Conservation (phyloP, 2,888 invertebrate species). For the Caenorhabditis afra region DNA sequence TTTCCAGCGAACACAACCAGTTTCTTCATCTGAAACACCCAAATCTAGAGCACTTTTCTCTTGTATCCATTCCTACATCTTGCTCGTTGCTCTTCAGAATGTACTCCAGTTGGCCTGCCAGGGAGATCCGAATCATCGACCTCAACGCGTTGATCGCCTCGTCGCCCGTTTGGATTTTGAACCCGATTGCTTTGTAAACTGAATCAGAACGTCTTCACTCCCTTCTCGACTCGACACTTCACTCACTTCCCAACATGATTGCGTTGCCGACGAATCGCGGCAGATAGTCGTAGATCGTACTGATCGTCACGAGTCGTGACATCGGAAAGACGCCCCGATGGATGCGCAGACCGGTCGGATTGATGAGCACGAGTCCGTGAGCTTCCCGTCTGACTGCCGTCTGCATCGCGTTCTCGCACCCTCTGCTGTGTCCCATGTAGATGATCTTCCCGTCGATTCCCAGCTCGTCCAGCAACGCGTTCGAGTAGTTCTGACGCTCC, state of each 20-base stretch:
- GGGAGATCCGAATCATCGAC: slow-evolving; percentile 47
- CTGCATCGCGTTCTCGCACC: slow-evolving; percentile 66
- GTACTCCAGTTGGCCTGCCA: slow-evolving; percentile 27
- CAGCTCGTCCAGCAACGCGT: slow-evolving; percentile 59
- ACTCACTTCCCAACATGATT: slow-evolving; percentile 50
- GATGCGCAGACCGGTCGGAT: slow-evolving; percentile 65
- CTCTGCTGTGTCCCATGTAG: slow-evolving; percentile 64
- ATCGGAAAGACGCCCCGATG: slow-evolving; percentile 65
- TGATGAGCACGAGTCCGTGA: slow-evolving; percentile 62
- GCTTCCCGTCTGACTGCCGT: slow-evolving; percentile 43
- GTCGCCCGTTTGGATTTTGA: slow-evolving; percentile 49
- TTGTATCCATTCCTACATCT: too few species aligned
- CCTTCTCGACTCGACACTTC: background rate
- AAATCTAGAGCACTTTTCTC: too few species aligned
- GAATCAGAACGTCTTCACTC: slow-evolving; percentile 16
- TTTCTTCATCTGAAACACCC: slow-evolving; percentile 46
- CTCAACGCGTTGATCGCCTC: slow-evolving; percentile 58
- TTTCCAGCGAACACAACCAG: slow-evolving; percentile 57
- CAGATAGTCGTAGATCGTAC: slow-evolving; percentile 31
- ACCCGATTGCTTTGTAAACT: slow-evolving; percentile 62
- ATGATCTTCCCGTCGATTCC: slow-evolving; percentile 51
- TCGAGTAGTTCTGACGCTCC: slow-evolving; percentile 63
- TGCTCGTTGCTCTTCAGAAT: slow-evolving; percentile 40
- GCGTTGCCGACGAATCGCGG: slow-evolving; percentile 34
- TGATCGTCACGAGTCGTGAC: slow-evolving; percentile 35